Evolutionary conservation across 1,140 invertebrate species (phyloP), one percentile per base, ranked within the genome.

Genomic region (Heliconius nattereri): DNA sequence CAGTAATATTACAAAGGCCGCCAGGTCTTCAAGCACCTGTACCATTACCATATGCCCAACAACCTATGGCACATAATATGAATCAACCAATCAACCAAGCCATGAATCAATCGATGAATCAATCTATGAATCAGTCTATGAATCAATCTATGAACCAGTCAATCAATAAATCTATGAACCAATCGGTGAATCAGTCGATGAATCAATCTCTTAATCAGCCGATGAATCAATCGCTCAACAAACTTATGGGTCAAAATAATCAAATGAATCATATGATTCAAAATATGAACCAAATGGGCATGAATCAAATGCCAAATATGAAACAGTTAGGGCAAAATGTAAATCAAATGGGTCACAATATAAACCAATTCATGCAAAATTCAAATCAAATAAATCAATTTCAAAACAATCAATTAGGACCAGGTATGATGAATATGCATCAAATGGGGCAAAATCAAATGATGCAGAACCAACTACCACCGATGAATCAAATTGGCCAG

Each of bases 1-100:
- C 92, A 7, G 90, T 92, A 8, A 92, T 94, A 52, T 79, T 93
- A 23, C 92, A 94, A 87, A 83, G 93, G 79, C 93, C 93, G 7
- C 92, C 91, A 1, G 92, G 92, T 0, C 81, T 93, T 0, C 92
- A 93, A 78, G 92, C 88, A 5, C 93, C 92, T 0, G 90, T 93
- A 8, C 89, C 91, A 3, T 76, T 92, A 40, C 91, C 93, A 2
- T 94, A 89, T 73, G 92, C 90, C 1, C 91, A 90, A 6, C 90
- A 93, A 81, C 91, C 79, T 23, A 90, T 89, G 81, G 71, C 57
- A 20, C 85, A 88, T 45, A 87, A 85, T 49, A 84, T 91, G 60
- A 87, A 81, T 73, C 87, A 91, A 80, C 84, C 87, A 7, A 85
- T 89, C 52, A 85, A 85, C 60, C 86, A 85, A 77, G 60, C 52